phyloP scores from a whole-genome alignment of 2,888 invertebrate genomes.

The Meandrusa payeni region DNA sequence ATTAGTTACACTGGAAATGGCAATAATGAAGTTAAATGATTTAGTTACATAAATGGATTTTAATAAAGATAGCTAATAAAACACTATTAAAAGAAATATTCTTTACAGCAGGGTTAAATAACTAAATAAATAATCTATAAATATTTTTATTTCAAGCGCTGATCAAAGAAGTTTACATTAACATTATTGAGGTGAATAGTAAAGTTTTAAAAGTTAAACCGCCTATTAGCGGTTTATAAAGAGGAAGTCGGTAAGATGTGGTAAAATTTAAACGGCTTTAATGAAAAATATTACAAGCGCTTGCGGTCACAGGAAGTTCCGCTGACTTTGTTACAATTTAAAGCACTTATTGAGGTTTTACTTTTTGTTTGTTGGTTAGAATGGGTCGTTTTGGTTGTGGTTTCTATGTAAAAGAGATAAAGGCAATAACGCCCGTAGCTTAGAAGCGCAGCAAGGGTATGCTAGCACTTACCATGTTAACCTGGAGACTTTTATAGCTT shows the following conservation, averaged over 20 bases:
- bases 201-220: slow-evolving; percentile 55
- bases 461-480: no score
- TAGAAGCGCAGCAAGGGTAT: no score
- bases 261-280: slow-evolving; percentile 51
- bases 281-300: slow-evolving; percentile 43
- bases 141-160: not conserved
- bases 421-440: no score
- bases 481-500: no score
- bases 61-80: no score
- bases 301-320: slow-evolving; percentile 23
- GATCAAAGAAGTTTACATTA: slow-evolving; percentile 20
- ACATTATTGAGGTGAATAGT: slow-evolving; percentile 33
- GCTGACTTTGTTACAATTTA: slow-evolving; percentile 25
- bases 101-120: slow-evolving; percentile 20
- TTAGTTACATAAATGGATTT: no score
- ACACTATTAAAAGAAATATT: no score
- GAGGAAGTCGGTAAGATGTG: slow-evolving; percentile 53
- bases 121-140: slow-evolving; percentile 19
- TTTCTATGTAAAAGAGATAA: no score
- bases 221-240: slow-evolving; percentile 65
- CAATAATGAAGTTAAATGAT: no score
- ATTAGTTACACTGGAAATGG: no score
- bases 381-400: slow-evolving; percentile 16
- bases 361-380: slow-evolving; percentile 23
- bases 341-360: slow-evolving; percentile 21